Percentiles rank a stretch among this genome's conserved stretches.
phyloP scores from a whole-genome alignment of 2,888 invertebrate genomes.

The Druceiella hillmani region DNA sequence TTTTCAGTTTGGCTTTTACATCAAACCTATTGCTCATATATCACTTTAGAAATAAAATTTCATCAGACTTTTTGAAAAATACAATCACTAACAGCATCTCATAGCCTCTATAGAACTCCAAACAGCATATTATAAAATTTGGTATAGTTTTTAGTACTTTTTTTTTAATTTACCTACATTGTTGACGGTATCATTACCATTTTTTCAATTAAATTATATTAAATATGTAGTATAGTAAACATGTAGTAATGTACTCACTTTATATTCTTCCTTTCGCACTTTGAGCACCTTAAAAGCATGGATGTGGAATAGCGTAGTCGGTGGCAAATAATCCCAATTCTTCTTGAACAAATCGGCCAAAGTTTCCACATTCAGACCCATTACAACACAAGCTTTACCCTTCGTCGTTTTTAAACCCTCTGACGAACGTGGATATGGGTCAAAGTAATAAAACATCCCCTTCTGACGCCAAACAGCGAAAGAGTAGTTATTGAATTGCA shows the following conservation, averaged over 20 bases:
- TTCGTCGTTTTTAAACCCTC: conserved; percentile 50
- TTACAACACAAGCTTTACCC: conserved; percentile 55
- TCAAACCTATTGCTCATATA: too few species aligned
- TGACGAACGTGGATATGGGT: conserved; percentile 57
- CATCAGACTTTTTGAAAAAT: too few species aligned
- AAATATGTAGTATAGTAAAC: too few species aligned
- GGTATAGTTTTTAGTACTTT: too few species aligned
- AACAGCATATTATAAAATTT: too few species aligned
- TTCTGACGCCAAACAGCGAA: conserved; percentile 59
- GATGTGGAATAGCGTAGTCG: conserved; percentile 47
- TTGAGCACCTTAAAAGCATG: conserved; percentile 58
- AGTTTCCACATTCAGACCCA: conserved; percentile 55
- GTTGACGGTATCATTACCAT: too few species aligned
- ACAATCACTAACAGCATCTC: too few species aligned
- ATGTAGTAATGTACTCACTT: conserved; percentile 31
- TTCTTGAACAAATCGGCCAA: conserved; percentile 47
- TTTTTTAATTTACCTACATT: too few species aligned
- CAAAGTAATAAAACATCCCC: conserved; percentile 59
- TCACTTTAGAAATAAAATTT: too few species aligned
- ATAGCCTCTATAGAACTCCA: too few species aligned
- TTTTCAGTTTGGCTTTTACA: too few species aligned
- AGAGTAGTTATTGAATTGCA: conserved; percentile 56
- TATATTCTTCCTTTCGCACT: conserved; percentile 39
- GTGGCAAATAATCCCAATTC: conserved; percentile 48
- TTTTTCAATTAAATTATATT: too few species aligned